A percentile compares a stretch with the other conserved stretches of the same genome.
Conservation (phyloP, 1,140 invertebrate species). For the Radopholus similis region DNA sequence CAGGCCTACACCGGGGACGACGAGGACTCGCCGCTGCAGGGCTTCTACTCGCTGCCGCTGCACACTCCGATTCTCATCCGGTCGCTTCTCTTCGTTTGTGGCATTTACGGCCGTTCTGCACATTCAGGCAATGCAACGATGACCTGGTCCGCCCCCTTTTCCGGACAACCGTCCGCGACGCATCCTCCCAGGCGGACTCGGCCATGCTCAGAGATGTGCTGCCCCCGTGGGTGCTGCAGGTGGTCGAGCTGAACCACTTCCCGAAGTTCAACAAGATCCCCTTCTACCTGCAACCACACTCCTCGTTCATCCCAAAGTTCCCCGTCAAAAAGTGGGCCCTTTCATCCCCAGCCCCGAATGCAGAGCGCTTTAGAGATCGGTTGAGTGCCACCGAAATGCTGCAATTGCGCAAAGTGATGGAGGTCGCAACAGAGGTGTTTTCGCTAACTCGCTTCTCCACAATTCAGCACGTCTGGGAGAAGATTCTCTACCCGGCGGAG, state of each 20-base stretch:
- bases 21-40: constrained; percentile 68
- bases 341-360: background rate
- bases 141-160: constrained; percentile 66
- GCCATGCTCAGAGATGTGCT: constrained; percentile 86
- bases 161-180: constrained; percentile 81
- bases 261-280: constrained; percentile 96
- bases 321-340: constrained; percentile 76
- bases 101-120: background rate
- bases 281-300: constrained; percentile 89
- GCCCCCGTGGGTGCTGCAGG: constrained; percentile 78
- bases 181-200: constrained; percentile 88
- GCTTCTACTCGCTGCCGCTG: constrained; percentile 83
- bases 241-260: constrained; percentile 70
- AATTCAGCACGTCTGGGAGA: constrained; percentile 81
- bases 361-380: constrained; percentile 74
- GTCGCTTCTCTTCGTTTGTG: constrained; percentile 61
- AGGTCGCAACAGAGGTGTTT: too few species aligned
- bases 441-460: too few species aligned
- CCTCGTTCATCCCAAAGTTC: constrained; percentile 80
- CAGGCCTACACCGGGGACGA: constrained; percentile 63
- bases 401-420: constrained; percentile 96
- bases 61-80: constrained; percentile 96
- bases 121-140: constrained; percentile 22
- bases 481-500: constrained; percentile 78
- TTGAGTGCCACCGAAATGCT: constrained; percentile 98